Percentiles rank a stretch among this genome's conserved stretches.
Evolutionary conservation across 2,797 vertebrate genomes (phyloP).

Genomic region (Bradypodion ventrale): DNA sequence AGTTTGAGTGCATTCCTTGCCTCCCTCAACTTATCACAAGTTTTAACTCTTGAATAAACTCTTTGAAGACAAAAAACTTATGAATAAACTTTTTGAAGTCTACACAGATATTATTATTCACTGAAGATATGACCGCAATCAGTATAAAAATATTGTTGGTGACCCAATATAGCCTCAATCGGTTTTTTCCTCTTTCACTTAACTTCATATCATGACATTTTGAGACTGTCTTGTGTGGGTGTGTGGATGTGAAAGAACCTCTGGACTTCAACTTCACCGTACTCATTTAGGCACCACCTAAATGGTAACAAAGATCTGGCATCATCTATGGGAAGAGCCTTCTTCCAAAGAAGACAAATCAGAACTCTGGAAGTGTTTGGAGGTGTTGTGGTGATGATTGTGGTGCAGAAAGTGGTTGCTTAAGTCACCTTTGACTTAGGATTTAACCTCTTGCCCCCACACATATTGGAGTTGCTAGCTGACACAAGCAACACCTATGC

Average conservation of each 20-base stretch:
- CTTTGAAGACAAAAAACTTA: no score
- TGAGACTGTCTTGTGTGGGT: not conserved
- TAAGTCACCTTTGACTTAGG: not conserved
- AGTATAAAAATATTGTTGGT: no score
- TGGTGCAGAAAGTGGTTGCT: not conserved
- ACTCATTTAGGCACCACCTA: not conserved
- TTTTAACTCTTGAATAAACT: no score
- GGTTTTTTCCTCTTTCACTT: no score
- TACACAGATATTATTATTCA: no score
- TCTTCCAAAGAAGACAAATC: not conserved
- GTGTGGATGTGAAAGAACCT: not conserved
- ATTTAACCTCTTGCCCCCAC: not conserved
- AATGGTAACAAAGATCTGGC: not conserved
- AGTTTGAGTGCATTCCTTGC: no score
- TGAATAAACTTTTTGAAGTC: no score
- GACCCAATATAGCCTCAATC: no score
- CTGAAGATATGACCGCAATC: no score
- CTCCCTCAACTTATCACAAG: no score
- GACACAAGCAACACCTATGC: not conserved
- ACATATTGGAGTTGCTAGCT: not conserved
- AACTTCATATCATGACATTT: not conserved
- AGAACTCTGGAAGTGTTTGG: not conserved
- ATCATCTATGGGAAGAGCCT: not conserved
- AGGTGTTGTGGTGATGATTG: no score
- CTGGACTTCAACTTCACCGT: not conserved